These are phyloP conservation scores for Archaeoteleia sp. DNA, from an alignment of 2,888 invertebrate species.

Conservation along the genomic window DNA sequence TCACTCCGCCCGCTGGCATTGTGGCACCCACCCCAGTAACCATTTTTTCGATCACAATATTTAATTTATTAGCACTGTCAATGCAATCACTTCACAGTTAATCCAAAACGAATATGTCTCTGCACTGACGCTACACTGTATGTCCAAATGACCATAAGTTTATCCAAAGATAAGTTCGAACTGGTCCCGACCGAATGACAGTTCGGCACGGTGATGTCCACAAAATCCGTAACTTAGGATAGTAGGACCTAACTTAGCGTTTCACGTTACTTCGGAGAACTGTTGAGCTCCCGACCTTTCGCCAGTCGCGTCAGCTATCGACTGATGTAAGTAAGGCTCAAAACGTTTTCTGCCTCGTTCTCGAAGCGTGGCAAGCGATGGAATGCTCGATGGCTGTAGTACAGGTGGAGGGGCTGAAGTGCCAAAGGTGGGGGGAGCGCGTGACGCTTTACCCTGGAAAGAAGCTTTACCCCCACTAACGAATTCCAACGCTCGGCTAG, in stretches of 20 bases:
- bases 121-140: constrained; percentile 28
- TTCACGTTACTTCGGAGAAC: constrained; percentile 9
- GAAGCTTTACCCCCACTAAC: constrained; percentile 64
- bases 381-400: constrained; percentile 63
- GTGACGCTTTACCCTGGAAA: constrained; percentile 70
- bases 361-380: constrained; percentile 68
- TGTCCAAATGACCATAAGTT: not conserved
- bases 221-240: no score
- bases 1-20: constrained; percentile 73
- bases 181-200: no score
- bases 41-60: constrained; percentile 60
- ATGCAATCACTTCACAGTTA: constrained; percentile 56
- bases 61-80: constrained; percentile 23
- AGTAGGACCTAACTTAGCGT: no score
- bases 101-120: constrained; percentile 53
- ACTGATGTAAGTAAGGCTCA: constrained; percentile 66
- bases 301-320: constrained; percentile 68
- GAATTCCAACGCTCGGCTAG: constrained; percentile 69
- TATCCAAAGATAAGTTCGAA: not conserved
- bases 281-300: constrained; percentile 61
- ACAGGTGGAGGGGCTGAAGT: constrained; percentile 54
- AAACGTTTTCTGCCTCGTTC: constrained; percentile 66
- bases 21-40: constrained; percentile 73
- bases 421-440: constrained; percentile 66
- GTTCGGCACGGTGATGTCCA: no score